A percentile compares a stretch with the other conserved stretches of the same genome.
phyloP scores from a whole-genome alignment of 2,113 vertebrate species.

The Anhinga rufa region DNA sequence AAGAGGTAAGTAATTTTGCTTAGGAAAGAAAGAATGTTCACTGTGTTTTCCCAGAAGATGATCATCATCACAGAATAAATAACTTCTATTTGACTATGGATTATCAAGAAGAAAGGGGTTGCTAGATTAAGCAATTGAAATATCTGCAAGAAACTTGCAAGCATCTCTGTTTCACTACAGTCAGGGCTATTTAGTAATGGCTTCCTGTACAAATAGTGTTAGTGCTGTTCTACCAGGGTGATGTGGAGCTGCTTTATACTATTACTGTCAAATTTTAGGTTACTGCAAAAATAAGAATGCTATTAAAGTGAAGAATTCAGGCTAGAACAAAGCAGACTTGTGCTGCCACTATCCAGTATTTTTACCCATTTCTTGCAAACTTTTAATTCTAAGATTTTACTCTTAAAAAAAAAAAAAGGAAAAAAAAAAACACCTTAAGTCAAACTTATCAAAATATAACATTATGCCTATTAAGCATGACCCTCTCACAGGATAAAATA shows the following conservation, averaged over 20 bases:
- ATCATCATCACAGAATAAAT: neutral
- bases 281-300: neutral
- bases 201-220: neutral
- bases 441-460: slow-evolving; percentile 48
- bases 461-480: slow-evolving; percentile 36
- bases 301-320: neutral
- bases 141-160: neutral
- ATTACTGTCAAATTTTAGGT: neutral
- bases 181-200: neutral
- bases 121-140: neutral
- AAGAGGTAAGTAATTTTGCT: neutral
- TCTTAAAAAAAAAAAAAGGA: neutral
- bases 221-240: neutral
- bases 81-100: neutral
- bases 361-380: neutral
- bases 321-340: neutral
- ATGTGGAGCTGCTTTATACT: neutral
- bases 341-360: neutral
- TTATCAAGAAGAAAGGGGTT: neutral
- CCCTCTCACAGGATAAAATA: slow-evolving; percentile 42
- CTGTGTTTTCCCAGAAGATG: neutral
- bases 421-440: neutral
- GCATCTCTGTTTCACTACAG: neutral
- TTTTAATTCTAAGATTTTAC: neutral
- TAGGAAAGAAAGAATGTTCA: neutral